Base-by-base conservation (phyloP, 37 sponge, comb jelly and placozoan genomes). In the Oscarella lobularis region DNA sequence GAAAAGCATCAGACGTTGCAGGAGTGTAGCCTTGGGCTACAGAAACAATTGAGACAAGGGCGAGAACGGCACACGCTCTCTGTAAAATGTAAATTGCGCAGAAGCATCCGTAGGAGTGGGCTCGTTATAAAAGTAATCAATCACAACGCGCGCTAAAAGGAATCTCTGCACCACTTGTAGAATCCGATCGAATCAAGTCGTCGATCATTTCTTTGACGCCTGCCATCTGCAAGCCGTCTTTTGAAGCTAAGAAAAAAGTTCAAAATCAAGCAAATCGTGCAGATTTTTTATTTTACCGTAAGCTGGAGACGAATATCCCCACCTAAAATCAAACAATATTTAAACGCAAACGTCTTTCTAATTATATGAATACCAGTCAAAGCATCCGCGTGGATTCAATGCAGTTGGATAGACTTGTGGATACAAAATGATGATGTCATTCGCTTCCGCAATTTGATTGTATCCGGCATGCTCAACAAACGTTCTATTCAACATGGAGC, bases 351-450 rank as follows among this genome's bases (percentile, higher is more conserved):
- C 36, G 38, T 38, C 31, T 70, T 29, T 30, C 33, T 68, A 74
- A 37, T 20, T 35, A 38, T 68, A 35, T 30, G 34, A 83, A 60
- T 76, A 90, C 91, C 91, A 90, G 40, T 90, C 91, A 86, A 86
- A 90, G 78, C 91, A 90, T 32, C 87, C 87, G 3, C 80, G 54
- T 20, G 91, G 91, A 65, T 90, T 90, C 29, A 35, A 2, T 14
- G 76, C 60, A 40, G 77, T 74, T 0, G 77, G 76, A 37, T 38
- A 81, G 31, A 41, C 82, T 81, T 90, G 91, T n/a, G 91, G 91
- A 40, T 79, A 90, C 66, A 90, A 38, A 0, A 90, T 41, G 40
- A 90, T 90, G 74, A 86, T 86, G 66, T 86, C 54, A 66, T 86
- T 86, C 6, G 35, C 72, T 70, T 90, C 91, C 1, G 87, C 91